Evolutionary conservation across 2,888 invertebrate genomes (phyloP).

Genomic region (Lasiommata megera): DNA sequence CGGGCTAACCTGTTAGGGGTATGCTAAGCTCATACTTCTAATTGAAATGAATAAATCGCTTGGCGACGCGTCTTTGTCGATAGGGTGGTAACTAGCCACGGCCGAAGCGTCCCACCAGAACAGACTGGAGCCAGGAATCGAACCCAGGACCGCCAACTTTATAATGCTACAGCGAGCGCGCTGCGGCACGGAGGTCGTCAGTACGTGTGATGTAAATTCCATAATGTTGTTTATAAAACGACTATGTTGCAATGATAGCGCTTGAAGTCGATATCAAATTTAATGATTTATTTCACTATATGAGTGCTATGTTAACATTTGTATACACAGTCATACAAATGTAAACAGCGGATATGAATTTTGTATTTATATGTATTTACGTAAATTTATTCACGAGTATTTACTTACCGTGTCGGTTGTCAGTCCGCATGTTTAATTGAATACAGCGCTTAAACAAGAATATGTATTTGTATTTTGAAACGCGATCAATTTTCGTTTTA

Average conservation of each 20-base stretch:
- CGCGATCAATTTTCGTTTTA: not conserved
- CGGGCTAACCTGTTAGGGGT: no score
- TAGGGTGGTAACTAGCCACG: no score
- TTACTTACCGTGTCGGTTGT: conserved; percentile 17
- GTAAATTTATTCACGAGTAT: conserved; percentile 21
- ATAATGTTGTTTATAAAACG: not conserved
- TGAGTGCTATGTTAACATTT: not conserved
- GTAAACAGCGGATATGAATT: conserved; percentile 15
- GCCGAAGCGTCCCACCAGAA: no score
- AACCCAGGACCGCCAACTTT: no score
- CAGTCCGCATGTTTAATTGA: conserved; percentile 14
- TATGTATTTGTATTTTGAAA: not conserved
- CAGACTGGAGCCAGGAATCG: no score
- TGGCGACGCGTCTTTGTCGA: no score
- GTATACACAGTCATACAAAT: conserved; percentile 4
- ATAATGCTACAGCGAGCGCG: no score
- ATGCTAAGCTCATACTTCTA: no score
- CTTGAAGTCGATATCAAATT: not conserved
- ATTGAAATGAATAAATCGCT: no score
- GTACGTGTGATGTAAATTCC: no score
- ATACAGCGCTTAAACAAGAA: conserved; percentile 3
- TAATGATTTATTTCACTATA: no score
- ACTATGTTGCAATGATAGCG: not conserved
- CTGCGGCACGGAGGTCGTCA: no score
- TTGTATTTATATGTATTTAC: conserved; percentile 14